phyloP scores from a whole-genome alignment of 2,113 vertebrate genomes.

The Callithrix jacchus region DNA sequence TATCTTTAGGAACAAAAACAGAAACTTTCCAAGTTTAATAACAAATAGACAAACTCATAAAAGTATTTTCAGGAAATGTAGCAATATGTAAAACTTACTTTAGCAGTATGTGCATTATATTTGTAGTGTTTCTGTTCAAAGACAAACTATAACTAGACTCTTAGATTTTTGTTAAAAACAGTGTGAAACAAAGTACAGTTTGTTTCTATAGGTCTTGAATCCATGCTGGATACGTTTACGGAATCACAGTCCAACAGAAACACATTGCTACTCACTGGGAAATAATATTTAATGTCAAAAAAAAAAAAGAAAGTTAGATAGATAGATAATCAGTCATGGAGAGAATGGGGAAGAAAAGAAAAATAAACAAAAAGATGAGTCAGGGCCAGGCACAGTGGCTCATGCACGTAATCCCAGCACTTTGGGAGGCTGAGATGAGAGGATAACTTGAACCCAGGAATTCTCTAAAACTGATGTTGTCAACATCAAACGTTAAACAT shows the following conservation, averaged over 20 bases:
- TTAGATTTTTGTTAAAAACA: slow-evolving; percentile 46
- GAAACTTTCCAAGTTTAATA: background rate
- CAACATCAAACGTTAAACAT: background rate
- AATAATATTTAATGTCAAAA: slow-evolving; percentile 54
- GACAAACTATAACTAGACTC: slow-evolving; percentile 15
- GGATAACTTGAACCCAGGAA: background rate
- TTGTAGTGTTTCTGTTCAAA: slow-evolving; percentile 31
- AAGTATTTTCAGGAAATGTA: slow-evolving; percentile 15
- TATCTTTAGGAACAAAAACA: background rate
- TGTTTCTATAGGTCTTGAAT: slow-evolving; percentile 48
- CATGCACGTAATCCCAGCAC: no score
- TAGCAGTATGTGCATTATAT: background rate
- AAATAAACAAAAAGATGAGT: slow-evolving; percentile 14
- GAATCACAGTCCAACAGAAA: slow-evolving; percentile 48
- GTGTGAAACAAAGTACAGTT: background rate
- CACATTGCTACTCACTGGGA: slow-evolving; percentile 4
- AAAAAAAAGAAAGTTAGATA: background rate
- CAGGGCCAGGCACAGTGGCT: no score
- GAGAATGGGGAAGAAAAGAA: background rate
- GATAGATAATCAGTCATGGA: background rate
- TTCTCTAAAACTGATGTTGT: background rate
- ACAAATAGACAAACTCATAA: background rate
- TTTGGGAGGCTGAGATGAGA: no score
- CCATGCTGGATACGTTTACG: slow-evolving; percentile 41
- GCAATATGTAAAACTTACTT: background rate